Conservation (phyloP, 2,113 vertebrate species). For the Lepus timidus region DNA sequence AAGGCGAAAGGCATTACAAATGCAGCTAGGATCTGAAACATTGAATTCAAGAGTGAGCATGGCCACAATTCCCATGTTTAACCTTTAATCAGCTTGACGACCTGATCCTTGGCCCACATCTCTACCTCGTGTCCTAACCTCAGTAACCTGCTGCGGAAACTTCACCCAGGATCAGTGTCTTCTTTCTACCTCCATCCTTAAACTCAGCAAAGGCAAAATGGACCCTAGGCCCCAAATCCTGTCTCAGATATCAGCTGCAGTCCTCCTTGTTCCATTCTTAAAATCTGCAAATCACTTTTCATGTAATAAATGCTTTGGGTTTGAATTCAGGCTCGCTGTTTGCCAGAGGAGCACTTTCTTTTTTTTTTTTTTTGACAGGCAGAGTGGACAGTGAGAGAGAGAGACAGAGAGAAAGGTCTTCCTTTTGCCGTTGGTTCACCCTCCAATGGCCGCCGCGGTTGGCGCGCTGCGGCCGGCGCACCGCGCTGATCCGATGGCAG, state of each 20-base stretch:
- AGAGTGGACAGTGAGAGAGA: too few species aligned
- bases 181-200: background rate
- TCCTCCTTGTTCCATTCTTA: background rate
- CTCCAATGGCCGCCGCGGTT: too few species aligned
- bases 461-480: too few species aligned
- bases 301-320: background rate
- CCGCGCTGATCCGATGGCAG: too few species aligned
- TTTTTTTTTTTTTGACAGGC: too few species aligned
- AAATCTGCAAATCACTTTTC: background rate
- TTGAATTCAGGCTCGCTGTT: slow-evolving; percentile 8
- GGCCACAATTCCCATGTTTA: background rate
- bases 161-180: background rate
- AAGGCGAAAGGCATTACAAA: background rate
- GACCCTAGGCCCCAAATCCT: background rate
- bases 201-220: background rate
- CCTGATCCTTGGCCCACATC: background rate
- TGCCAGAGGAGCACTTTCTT: background rate
- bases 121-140: background rate
- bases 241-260: background rate
- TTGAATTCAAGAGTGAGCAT: background rate
- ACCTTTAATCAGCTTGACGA: background rate
- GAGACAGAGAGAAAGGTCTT: too few species aligned
- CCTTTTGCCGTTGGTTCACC: too few species aligned
- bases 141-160: background rate
- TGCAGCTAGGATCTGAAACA: background rate